phyloP scores from a whole-genome alignment of 1,140 invertebrate species.

The Diorhabda sublineata region DNA sequence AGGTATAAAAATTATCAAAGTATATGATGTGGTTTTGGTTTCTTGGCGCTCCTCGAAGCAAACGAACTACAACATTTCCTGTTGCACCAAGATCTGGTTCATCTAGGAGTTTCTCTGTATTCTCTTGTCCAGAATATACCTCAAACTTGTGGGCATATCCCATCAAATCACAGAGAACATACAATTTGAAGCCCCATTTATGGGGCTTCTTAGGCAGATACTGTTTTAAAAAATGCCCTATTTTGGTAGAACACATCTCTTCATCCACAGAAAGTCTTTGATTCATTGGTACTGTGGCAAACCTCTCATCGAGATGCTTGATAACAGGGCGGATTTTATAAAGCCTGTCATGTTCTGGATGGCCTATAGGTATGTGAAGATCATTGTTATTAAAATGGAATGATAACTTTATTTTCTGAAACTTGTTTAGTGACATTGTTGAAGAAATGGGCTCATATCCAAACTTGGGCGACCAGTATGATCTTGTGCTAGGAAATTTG shows the following conservation, averaged over 20 bases:
- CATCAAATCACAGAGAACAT: constrained; percentile 39
- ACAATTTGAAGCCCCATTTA: constrained; percentile 49
- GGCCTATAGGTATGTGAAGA: no score
- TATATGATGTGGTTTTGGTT: no score
- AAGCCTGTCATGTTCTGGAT: not conserved
- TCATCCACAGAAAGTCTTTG: constrained; percentile 42
- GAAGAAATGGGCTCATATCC: no score
- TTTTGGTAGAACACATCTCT: constrained; percentile 49
- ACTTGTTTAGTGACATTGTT: not conserved
- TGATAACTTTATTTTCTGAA: not conserved
- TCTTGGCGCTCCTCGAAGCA: no score
- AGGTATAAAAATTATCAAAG: no score
- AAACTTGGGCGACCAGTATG: no score
- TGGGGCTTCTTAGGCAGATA: constrained; percentile 44
- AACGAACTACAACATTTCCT: no score
- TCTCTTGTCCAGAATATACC: constrained; percentile 44
- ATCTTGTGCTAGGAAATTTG: no score
- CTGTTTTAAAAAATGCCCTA: constrained; percentile 45
- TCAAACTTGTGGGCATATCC: constrained; percentile 48
- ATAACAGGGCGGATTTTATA: not conserved
- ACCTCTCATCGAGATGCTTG: no score
- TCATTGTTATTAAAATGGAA: constrained; percentile 2
- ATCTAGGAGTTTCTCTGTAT: constrained; percentile 5
- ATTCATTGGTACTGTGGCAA: constrained; percentile 26
- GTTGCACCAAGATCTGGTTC: no score